Percentiles rank a stretch among this genome's conserved stretches.
Evolutionary conservation across 1,140 invertebrate species (phyloP).

Genomic region (Drosophila nasuta): DNA sequence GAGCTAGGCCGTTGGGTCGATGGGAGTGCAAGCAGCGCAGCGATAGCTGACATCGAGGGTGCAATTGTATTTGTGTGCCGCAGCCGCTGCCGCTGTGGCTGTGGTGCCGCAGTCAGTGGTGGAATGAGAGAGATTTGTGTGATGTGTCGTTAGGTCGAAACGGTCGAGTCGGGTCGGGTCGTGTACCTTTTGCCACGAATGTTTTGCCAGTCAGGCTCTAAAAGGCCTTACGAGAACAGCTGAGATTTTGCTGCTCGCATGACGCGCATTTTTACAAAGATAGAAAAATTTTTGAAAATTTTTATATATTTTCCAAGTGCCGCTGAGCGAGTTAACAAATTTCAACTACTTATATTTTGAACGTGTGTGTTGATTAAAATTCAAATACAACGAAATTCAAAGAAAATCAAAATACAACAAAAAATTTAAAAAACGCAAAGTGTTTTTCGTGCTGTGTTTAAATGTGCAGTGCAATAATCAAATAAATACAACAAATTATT

Average conservation of each 20-base stretch:
- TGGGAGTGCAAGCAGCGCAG: slow-evolving; percentile 44
- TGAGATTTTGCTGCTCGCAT: slow-evolving; percentile 84
- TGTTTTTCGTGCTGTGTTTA: slow-evolving; percentile 43
- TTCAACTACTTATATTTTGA: slow-evolving; percentile 27
- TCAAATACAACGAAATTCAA: slow-evolving; percentile 31
- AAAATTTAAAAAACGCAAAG: slow-evolving; percentile 43
- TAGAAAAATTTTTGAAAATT: slow-evolving; percentile 58
- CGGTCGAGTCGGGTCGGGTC: slow-evolving; percentile 85
- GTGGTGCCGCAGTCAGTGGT: slow-evolving; percentile 58
- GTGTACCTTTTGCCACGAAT: slow-evolving; percentile 85
- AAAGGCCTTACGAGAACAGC: slow-evolving; percentile 85
- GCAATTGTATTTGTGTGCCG: slow-evolving; percentile 28
- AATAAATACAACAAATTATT: slow-evolving; percentile 34
- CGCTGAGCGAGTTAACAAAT: slow-evolving; percentile 38
- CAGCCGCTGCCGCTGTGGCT: neutral
- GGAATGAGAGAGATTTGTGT: slow-evolving; percentile 85
- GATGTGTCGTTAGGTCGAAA: slow-evolving; percentile 85
- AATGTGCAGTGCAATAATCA: slow-evolving; percentile 46
- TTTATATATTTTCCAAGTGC: slow-evolving; percentile 56
- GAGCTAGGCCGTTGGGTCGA: neutral
- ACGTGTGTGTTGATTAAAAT: slow-evolving; percentile 28
- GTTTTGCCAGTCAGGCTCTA: slow-evolving; percentile 85
- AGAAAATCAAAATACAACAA: slow-evolving; percentile 20
- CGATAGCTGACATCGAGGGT: slow-evolving; percentile 35
- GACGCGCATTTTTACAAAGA: slow-evolving; percentile 75